phyloP scores from a whole-genome alignment of 2,113 vertebrate species.

The Otocyon megalotis region DNA sequence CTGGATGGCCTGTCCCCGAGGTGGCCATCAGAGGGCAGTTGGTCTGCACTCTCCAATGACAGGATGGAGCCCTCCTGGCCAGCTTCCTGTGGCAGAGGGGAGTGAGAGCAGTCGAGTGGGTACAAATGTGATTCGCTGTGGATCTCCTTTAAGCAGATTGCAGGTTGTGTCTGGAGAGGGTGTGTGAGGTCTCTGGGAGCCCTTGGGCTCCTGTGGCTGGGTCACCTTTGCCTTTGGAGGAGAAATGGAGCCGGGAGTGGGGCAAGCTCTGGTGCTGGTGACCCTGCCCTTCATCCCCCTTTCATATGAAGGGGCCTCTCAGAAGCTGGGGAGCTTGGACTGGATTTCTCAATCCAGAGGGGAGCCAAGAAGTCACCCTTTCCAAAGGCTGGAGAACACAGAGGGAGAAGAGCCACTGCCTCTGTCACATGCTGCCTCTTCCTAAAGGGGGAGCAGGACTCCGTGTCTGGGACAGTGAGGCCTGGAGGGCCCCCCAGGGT shows the following conservation, averaged over 20 bases:
- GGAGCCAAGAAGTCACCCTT: not conserved
- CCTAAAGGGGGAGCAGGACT: not conserved
- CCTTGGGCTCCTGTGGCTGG: not conserved
- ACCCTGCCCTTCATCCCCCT: not conserved
- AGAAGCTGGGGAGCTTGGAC: not conserved
- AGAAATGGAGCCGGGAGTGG: not conserved
- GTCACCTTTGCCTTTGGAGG: not conserved
- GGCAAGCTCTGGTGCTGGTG: not conserved
- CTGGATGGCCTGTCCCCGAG: not conserved
- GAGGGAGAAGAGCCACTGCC: not conserved
- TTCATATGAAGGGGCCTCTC: not conserved
- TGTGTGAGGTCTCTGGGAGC: not conserved
- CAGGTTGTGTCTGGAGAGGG: not conserved
- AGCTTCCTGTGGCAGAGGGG: not conserved
- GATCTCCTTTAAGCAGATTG: not conserved
- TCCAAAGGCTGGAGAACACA: not conserved
- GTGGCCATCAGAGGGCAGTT: accelerated
- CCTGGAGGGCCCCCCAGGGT: not conserved
- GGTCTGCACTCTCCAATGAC: not conserved
- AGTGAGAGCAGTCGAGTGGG: not conserved
- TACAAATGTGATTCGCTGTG: not conserved
- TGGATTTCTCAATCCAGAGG: not conserved
- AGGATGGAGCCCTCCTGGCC: not conserved
- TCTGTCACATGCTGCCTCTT: not conserved
- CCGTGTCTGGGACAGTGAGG: not conserved